Conservation (phyloP, 2,888 invertebrate species). For the Drosophila mimetica region DNA sequence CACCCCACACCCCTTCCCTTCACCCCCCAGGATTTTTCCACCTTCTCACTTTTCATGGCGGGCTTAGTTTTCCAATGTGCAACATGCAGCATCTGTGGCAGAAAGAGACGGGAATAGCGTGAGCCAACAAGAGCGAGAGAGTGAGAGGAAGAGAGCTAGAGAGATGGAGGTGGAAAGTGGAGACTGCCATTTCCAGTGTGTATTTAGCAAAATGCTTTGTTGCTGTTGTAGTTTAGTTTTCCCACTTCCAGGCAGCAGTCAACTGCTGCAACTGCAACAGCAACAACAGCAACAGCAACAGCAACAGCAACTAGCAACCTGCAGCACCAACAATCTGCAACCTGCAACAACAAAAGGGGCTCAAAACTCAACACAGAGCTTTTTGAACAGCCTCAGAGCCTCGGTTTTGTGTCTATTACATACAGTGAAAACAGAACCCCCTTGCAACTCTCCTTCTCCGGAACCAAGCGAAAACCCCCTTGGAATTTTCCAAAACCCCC, state of each 20-base stretch:
- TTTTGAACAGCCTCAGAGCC: constrained; percentile 42
- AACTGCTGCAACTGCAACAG: constrained; percentile 27
- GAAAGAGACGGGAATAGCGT: not conserved
- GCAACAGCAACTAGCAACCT: constrained; percentile 13
- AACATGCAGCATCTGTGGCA: constrained; percentile 40
- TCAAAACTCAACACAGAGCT: constrained; percentile 40
- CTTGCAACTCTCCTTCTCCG: constrained; percentile 8
- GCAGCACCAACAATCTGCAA: constrained; percentile 14
- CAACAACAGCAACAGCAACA: constrained; percentile 28
- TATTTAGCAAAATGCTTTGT: constrained; percentile 73
- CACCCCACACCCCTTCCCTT: no score
- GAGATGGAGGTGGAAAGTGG: constrained; percentile 27
- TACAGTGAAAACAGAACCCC: constrained; percentile 5
- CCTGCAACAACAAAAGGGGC: constrained; percentile 38
- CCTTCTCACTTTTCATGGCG: constrained; percentile 35
- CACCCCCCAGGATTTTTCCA: constrained; percentile 8
- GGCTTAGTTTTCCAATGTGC: constrained; percentile 72
- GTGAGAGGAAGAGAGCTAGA: constrained; percentile 3
- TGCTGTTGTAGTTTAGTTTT: constrained; percentile 62
- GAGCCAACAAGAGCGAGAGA: not conserved
- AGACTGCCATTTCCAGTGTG: constrained; percentile 72
- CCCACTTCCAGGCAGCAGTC: constrained; percentile 62
- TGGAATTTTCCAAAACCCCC: constrained; percentile 18
- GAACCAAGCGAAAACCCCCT: not conserved
- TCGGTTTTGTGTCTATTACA: constrained; percentile 68